These are phyloP conservation scores for Phylloscopus collybita DNA, from an alignment of 2,797 vertebrate species.

Conservation along the genomic window DNA sequence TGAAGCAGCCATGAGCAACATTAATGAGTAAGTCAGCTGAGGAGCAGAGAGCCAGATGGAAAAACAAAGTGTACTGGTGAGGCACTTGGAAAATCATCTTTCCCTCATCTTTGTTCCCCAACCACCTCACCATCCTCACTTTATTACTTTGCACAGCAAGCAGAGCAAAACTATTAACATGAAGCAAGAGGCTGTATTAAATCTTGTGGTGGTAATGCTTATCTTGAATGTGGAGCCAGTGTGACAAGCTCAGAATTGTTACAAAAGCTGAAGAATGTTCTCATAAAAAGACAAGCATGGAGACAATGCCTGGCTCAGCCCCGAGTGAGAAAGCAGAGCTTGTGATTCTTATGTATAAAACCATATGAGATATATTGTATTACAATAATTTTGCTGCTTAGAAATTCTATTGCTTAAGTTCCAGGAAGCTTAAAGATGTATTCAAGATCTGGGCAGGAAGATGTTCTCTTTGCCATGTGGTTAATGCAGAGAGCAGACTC, in stretches of 20 bases:
- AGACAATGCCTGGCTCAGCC: constrained; percentile 6
- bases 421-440: not conserved
- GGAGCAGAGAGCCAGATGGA: constrained; percentile 27
- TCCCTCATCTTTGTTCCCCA: not conserved
- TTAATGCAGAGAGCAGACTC: not conserved
- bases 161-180: not conserved
- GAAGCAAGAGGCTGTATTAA: not conserved
- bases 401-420: constrained; percentile 7
- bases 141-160: not conserved
- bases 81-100: not conserved
- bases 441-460: not conserved
- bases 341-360: not conserved
- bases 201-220: not conserved
- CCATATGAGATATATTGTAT: not conserved
- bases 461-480: not conserved
- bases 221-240: not conserved
- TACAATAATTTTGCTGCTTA: not conserved
- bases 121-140: not conserved
- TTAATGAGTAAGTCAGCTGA: not conserved
- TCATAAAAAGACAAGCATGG: not conserved
- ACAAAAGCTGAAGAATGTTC: constrained; percentile 27
- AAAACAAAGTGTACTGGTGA: not conserved
- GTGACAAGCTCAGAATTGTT: not conserved
- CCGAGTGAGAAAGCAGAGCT: not conserved
- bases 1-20: not conserved